Evolutionary conservation across 1,140 invertebrate species (phyloP).

Genomic region (Drosophila elegans): DNA sequence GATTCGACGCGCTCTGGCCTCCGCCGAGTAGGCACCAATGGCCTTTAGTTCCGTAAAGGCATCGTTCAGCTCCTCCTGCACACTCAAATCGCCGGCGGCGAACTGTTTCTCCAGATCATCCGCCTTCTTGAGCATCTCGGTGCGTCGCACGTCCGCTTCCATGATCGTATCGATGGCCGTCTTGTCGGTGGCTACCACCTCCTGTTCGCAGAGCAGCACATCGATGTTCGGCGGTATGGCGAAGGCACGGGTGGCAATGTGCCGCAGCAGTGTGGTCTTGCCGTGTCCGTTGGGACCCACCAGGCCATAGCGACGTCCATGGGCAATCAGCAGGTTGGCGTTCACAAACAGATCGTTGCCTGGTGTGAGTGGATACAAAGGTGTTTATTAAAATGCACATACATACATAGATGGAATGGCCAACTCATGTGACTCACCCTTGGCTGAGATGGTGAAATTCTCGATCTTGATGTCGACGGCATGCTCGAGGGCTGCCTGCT

Average conservation of each 20-base stretch:
- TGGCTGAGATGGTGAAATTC: conserved; percentile 98
- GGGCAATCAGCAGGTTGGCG: conserved; percentile 96
- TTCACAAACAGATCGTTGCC: conserved; percentile 99
- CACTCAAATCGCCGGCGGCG: conserved; percentile 88
- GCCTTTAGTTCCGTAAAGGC: conserved; percentile 98
- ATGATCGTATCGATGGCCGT: conserved; percentile 96
- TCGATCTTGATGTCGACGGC: conserved; percentile 99
- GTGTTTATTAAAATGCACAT: no score
- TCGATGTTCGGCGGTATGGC: conserved; percentile 98
- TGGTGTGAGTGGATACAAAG: not conserved
- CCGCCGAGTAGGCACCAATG: conserved; percentile 98
- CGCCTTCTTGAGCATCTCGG: conserved; percentile 92
- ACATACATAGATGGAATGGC: no score
- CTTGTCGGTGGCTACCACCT: conserved; percentile 96
- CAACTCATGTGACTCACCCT: conserved; percentile 89
- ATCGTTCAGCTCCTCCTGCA: conserved; percentile 93
- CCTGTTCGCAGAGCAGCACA: conserved; percentile 99
- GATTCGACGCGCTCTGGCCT: conserved; percentile 96
- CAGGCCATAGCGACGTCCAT: conserved; percentile 97
- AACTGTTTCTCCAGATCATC: conserved; percentile 92
- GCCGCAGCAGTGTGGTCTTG: conserved; percentile 98
- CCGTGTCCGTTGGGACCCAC: conserved; percentile 99
- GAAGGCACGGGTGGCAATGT: conserved; percentile 95
- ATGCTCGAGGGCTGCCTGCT: conserved; percentile 94
- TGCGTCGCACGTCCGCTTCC: conserved; percentile 95